Base-by-base conservation (phyloP, 2,113 vertebrate species). In the Morone chrysops region DNA sequence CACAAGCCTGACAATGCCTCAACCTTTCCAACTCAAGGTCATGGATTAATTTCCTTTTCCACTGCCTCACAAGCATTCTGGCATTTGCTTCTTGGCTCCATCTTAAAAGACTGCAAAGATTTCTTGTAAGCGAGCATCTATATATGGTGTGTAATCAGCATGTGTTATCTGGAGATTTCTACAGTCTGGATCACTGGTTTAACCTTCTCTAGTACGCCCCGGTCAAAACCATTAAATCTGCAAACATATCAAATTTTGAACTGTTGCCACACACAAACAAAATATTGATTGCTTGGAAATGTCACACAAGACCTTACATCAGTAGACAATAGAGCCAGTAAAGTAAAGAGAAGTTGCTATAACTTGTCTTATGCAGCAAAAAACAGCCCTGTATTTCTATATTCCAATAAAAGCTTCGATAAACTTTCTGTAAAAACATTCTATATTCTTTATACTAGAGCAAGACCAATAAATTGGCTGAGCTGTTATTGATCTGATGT, bases 251-350 rank as follows among this genome's bases (percentile, higher is more conserved):
- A 80, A 92, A 90, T 92, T 88, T 90, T 91, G 62, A 92, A 84
- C 68, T 84, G 83, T 81, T 89, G 91, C 90, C 91, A 92, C 83
- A 79, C 76, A 87, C 87, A 86, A 90, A 88, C 59, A 73, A 81
- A 87, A 61, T 89, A 93, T 93, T 79, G 91, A 92, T 89, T 84
- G 57, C 78, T 70, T 67, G 81, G 73, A 92, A 93, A 93, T 93
- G 92, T 92, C 91, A 92, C 72, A 59, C 62, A 80, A 68, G 76
- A 85, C 54, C 79, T 67, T 54, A 61, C 57, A 73, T 72, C 70
- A 66, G 45, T 50, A 25, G 70, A 73, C 72, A 72, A 63, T 31
- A 73, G 38, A 80, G 70, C 2, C 16, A 20, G 60, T 16, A 48
- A 65, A 81, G 54, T 51, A 63, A 22, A 84, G 14, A 77, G 41